Evolutionary conservation across 2,113 vertebrate genomes (phyloP), one percentile per base, ranked within the genome.

Genomic region (Phyllopteryx taeniolatus): DNA sequence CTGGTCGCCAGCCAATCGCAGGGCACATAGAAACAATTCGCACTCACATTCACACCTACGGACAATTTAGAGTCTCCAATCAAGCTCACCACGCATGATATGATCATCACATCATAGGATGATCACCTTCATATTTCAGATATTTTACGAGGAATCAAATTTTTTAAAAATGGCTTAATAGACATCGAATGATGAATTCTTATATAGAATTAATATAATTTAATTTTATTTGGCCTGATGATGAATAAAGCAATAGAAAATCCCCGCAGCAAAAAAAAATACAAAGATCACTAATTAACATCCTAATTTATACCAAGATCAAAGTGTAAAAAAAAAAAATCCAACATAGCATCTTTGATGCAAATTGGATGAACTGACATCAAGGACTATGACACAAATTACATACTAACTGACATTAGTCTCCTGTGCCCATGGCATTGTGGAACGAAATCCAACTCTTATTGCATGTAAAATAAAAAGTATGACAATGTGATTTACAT

Each of bases 401-500:
- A 13, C 62, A 44, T 8, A 65, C 19, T 65, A 44, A 44, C 8
- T 65, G 12, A n/a, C 39, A 46, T 46, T 59, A 31, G 56, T 20
- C 44, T 13, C 62, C 10, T 44, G 20, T 22, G 42, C 62, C 14
- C 42, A 44, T 10, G 39, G 62, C 62, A 46, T 65, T 27, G 44
- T 22, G 42, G 62, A 44, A 43, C 62, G 2, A 22, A 64, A 64
- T 12, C 42, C 42, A 22, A 65, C 42, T 65, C 62, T 8, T 46
- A 22, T 65, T 27, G 43, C 64, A 47, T 47, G 44, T 47, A 47
- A 66, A 66, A 47, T 66, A 47, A 66, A n/a, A 47, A 47, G 44
- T 47, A 66, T 31, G 64, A 66, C 64, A 66, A 66, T 46, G 64
- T 47, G 64, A 66, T 66, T 66, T 22, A 66, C 12, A 65, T 65